Percentiles rank a stretch among this genome's conserved stretches.
Conservation (phyloP, 2,797 vertebrate genomes). For the Lindbergichthys nudifrons region DNA sequence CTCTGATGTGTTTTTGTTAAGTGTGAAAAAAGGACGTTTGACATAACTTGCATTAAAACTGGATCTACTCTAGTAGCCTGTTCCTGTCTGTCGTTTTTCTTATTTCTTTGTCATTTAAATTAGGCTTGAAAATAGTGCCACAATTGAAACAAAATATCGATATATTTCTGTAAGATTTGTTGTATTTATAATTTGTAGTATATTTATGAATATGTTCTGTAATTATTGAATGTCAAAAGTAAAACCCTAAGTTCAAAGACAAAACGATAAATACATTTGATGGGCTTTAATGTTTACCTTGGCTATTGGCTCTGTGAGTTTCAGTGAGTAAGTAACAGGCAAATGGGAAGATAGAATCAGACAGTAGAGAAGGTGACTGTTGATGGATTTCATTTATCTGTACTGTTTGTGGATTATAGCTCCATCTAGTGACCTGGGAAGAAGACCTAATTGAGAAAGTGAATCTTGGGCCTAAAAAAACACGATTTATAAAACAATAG, state of each 20-base stretch:
- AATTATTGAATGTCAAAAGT: background rate
- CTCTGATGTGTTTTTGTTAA: background rate
- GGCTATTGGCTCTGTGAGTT: too few species aligned
- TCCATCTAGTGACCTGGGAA: conserved; percentile 43
- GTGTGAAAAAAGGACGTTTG: background rate
- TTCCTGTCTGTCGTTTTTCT: background rate
- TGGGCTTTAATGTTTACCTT: background rate
- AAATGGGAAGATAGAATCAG: background rate
- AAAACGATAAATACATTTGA: background rate
- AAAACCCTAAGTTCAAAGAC: background rate
- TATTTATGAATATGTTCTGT: background rate
- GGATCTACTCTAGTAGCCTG: background rate
- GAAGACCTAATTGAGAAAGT: background rate
- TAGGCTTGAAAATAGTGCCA: too few species aligned
- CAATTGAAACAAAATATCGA: too few species aligned
- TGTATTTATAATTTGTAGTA: too few species aligned
- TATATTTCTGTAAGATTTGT: too few species aligned
- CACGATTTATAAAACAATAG: background rate
- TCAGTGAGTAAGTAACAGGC: background rate
- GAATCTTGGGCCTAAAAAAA: background rate
- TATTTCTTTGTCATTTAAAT: too few species aligned
- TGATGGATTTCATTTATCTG: background rate
- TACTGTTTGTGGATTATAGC: conserved; percentile 27
- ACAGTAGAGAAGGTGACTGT: background rate
- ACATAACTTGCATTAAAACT: background rate